Percentiles rank a stretch among this genome's conserved stretches.
Evolutionary conservation across 2,113 vertebrate genomes (phyloP).

Genomic region (Microcebus griseorufus): DNA sequence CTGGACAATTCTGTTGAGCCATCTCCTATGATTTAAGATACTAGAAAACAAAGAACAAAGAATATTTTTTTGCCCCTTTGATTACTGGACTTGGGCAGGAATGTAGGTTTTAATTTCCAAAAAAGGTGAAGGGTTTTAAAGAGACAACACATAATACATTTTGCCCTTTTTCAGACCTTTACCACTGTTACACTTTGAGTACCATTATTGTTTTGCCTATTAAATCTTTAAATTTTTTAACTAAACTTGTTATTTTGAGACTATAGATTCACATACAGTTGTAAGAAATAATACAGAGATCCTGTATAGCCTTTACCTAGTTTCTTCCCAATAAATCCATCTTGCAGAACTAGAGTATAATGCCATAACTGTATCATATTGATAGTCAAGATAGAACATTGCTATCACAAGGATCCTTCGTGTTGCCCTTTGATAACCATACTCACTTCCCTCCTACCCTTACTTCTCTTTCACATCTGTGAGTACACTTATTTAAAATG

Average conservation of each 20-base stretch:
- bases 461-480: neutral
- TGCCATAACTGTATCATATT: neutral
- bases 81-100: too few species aligned
- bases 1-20: too few species aligned
- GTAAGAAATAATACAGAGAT: neutral
- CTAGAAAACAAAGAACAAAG: too few species aligned
- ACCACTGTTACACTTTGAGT: too few species aligned
- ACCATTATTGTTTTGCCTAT: neutral
- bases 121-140: too few species aligned
- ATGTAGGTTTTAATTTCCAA: too few species aligned
- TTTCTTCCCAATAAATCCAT: neutral
- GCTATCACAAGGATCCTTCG: neutral
- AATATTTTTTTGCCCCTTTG: too few species aligned
- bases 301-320: neutral
- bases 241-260: neutral
- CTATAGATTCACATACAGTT: neutral
- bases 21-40: too few species aligned
- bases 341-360: neutral
- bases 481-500: neutral
- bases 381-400: neutral
- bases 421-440: neutral
- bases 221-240: neutral
- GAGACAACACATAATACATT: too few species aligned
- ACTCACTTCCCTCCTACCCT: neutral
- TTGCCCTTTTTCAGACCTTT: too few species aligned